Evolutionary conservation across 2,888 invertebrate species (phyloP).

Genomic region (Archips crataeganus): DNA sequence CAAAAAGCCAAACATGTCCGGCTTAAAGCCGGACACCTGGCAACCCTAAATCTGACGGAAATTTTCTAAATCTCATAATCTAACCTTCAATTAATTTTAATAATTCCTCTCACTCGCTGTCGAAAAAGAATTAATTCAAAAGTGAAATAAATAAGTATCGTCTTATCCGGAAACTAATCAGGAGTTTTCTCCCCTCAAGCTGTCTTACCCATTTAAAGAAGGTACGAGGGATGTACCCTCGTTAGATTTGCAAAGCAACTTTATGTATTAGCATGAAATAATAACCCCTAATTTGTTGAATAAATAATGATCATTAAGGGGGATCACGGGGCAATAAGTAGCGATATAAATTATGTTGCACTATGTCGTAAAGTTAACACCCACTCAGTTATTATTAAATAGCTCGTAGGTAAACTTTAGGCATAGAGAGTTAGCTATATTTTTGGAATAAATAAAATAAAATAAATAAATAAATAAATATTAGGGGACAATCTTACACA

Average conservation of each 20-base stretch:
- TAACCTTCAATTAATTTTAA: neutral
- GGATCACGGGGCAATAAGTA: neutral
- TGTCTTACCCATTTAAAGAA: neutral
- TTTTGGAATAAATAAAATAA: no score
- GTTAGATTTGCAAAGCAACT: constrained; percentile 8
- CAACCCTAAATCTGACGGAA: no score
- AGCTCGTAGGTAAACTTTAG: no score
- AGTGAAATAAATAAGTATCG: neutral
- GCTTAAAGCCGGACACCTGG: no score
- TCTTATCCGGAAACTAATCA: constrained; percentile 10
- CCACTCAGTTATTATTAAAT: neutral
- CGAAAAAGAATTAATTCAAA: neutral
- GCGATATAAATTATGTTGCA: neutral
- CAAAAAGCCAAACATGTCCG: no score
- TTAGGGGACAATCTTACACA: no score
- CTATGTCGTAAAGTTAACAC: neutral
- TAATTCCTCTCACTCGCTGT: neutral
- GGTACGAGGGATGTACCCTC: neutral
- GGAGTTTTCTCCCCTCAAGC: neutral
- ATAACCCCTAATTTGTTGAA: constrained; percentile 14
- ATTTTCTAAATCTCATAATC: no score
- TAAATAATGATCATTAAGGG: constrained; percentile 4
- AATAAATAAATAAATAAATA: no score
- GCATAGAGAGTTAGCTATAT: no score
- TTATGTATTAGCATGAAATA: constrained; percentile 9